These are phyloP conservation scores for Cephus spinipes DNA, from an alignment of 2,888 invertebrate species.

Conservation along the genomic window DNA sequence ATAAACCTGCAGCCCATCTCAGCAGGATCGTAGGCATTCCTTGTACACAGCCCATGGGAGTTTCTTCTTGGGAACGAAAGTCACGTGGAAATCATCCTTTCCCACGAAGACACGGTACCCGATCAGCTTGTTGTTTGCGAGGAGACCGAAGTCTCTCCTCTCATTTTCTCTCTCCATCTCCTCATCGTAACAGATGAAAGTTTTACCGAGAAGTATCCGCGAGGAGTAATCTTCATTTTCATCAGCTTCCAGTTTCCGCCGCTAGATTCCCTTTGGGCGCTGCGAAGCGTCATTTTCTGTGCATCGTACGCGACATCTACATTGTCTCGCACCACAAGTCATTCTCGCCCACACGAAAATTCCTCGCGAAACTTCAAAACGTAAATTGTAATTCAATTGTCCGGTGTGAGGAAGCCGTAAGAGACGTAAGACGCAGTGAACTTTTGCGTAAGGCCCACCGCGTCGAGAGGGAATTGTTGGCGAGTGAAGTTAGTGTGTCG, in stretches of 20 bases:
- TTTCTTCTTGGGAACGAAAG: constrained; percentile 50
- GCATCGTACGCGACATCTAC: neutral
- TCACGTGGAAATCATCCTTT: constrained; percentile 48
- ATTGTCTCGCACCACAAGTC: neutral
- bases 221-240: neutral
- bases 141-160: neutral
- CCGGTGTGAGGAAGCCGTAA: neutral
- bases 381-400: neutral
- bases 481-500: constrained; percentile 57
- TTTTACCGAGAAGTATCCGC: neutral
- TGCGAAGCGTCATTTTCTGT: neutral
- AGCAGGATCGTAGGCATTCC: neutral
- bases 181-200: neutral
- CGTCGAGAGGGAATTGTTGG: constrained; percentile 9
- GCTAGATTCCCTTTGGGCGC: neutral
- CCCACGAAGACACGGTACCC: constrained; percentile 35
- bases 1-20: neutral
- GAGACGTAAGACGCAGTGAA: neutral
- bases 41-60: constrained; percentile 15
- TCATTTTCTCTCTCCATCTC: neutral
- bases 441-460: neutral
- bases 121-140: constrained; percentile 6
- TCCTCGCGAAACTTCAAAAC: neutral
- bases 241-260: neutral
- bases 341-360: neutral